Evolutionary conservation across 2,113 vertebrate genomes (phyloP), one percentile per base, ranked within the genome.

Genomic region (Gadus macrocephalus): DNA sequence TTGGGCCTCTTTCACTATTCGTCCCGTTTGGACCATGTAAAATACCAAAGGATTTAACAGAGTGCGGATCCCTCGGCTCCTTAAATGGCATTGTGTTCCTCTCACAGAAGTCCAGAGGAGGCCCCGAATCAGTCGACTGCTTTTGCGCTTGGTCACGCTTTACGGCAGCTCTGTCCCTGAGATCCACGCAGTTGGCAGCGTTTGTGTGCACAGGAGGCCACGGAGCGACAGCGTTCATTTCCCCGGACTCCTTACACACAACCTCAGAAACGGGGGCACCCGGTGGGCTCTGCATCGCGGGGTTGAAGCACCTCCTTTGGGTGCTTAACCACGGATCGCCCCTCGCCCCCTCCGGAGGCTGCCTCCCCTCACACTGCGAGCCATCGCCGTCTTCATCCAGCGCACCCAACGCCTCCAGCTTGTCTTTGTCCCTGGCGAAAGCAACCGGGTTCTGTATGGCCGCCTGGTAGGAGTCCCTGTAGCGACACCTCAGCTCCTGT

Each of bases 391-490:
- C 76, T 64, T 95, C 91, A 67, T 92, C 92, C 75, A 90, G 67
- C 56, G 89, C 89, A 11, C 83, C 84, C 2, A 86, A 69, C 77
- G 81, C 79, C 1, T 81, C 77, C 8, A 71, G 82, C 19, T 62
- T 79, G 15, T 70, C 66, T 42, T 61, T 76, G 62, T 77, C 65
- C 1, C 86, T 83, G 15, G 75, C 78, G 1, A 89, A 86, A 64
- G 66, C 61, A 25, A 88, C 81, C 0, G 92, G 91, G 67, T 93
- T 93, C 81, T 93, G 85, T 4, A 91, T 83, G 0, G 92, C 90
- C 0, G 85, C 91, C 76, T 91, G 74, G 73, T 93, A 93, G 8
- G 94, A 94, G 35, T 95, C 91, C 0, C 87, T 91, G 35, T 92
- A 92, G 17, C 88, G 90, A 71, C 86, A 89, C 53, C 90, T 89